Evolutionary conservation across 2,888 invertebrate genomes (phyloP).

Genomic region (Dichetophora obliterata): DNA sequence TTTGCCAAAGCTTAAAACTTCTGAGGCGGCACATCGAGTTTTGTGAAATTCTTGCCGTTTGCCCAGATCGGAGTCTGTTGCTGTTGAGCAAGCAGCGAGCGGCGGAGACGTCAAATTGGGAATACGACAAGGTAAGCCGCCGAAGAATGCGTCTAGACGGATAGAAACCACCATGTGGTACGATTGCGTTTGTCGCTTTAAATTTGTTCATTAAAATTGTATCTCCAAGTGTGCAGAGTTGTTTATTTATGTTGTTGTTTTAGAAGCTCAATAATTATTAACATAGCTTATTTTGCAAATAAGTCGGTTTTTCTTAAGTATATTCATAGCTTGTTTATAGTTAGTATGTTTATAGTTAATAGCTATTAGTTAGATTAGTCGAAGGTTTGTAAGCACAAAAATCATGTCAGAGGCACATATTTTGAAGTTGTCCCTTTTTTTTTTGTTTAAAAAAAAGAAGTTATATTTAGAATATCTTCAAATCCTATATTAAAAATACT

Average conservation of each 20-base stretch:
- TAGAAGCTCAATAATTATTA: not conserved
- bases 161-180: conserved; percentile 7
- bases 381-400: too few relatives aligned
- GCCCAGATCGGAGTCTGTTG: conserved; percentile 62
- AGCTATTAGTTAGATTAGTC: too few relatives aligned
- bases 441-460: too few relatives aligned
- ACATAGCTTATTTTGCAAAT: too few relatives aligned
- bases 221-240: not conserved
- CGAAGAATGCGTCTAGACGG: conserved; percentile 45
- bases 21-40: conserved; percentile 68
- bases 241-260: not conserved
- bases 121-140: conserved; percentile 41
- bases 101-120: conserved; percentile 36
- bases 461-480: too few relatives aligned
- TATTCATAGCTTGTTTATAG: too few relatives aligned
- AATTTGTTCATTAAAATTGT: not conserved
- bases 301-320: too few relatives aligned
- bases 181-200: not conserved
- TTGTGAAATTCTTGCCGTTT: conserved; percentile 68
- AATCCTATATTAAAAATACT: too few relatives aligned
- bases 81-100: conserved; percentile 53
- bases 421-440: too few relatives aligned
- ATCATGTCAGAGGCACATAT: too few relatives aligned
- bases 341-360: too few relatives aligned
- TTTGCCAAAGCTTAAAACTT: conserved; percentile 69